phyloP scores from a whole-genome alignment of 1,140 invertebrate genomes.

The Tetragonula clypearis region DNA sequence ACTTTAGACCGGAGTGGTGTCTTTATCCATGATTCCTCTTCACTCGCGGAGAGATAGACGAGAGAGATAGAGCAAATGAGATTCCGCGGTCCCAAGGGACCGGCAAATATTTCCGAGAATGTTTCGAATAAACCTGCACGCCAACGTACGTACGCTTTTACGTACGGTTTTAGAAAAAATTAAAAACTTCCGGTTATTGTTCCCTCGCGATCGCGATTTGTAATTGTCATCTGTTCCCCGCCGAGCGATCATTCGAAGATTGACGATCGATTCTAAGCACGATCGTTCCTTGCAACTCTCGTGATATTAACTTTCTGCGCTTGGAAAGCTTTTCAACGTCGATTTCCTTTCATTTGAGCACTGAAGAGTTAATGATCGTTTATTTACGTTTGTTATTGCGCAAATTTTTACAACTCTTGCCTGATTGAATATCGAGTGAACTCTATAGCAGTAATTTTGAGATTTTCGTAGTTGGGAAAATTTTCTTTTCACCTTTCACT shows the following conservation, averaged over 20 bases:
- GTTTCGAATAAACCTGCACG: not conserved
- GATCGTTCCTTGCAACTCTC: not conserved
- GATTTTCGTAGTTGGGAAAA: too few relatives aligned
- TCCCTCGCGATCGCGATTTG: not conserved
- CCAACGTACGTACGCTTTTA: too few relatives aligned
- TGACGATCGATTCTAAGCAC: not conserved
- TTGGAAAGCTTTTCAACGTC: not conserved
- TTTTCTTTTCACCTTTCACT: too few relatives aligned
- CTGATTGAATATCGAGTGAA: too few relatives aligned
- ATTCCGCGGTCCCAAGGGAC: not conserved
- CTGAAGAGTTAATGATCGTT: not conserved
- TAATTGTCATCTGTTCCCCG: not conserved
- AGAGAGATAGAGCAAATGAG: slow-evolving; percentile 10
- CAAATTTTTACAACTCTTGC: not conserved
- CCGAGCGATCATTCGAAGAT: not conserved
- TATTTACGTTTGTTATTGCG: not conserved
- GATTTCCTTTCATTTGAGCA: not conserved
- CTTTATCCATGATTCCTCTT: slow-evolving; percentile 16
- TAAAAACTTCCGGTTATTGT: not conserved
- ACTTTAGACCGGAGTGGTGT: not conserved
- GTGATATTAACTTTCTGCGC: not conserved
- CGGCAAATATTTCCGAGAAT: slow-evolving; percentile 8
- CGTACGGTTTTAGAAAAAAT: not conserved
- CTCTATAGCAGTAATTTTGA: too few relatives aligned
- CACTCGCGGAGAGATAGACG: not conserved